Conservation (phyloP, 2,888 invertebrate genomes). For the Pasiphila rectangulata region DNA sequence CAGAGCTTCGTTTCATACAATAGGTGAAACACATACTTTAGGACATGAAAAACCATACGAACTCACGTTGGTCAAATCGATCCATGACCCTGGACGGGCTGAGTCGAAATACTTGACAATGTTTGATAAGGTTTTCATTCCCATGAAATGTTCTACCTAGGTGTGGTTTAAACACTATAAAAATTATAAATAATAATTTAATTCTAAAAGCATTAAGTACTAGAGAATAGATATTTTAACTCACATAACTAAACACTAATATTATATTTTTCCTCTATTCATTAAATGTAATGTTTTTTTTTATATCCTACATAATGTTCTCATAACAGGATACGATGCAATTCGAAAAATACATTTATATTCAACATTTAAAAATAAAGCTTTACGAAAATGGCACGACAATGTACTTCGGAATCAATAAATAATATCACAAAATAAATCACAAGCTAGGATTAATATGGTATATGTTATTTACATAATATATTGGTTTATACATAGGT, state of each 20-base stretch:
- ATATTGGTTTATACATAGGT: conserved; percentile 32
- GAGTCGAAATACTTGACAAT: no score
- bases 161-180: no score
- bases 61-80: no score
- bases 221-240: neutral
- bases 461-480: conserved; percentile 41
- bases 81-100: no score
- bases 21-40: no score
- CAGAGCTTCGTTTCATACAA: no score
- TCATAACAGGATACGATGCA: conserved; percentile 24
- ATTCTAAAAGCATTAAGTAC: neutral
- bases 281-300: neutral
- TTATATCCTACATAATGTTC: conserved; percentile 33
- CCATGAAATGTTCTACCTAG: no score
- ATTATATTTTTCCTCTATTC: neutral
- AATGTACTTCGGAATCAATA: conserved; percentile 29
- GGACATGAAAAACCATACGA: no score
- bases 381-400: conserved; percentile 39
- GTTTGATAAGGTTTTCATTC: no score
- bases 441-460: conserved; percentile 34
- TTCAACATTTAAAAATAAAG: conserved; percentile 29
- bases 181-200: no score
- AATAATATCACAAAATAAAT: conserved; percentile 38
- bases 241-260: conserved; percentile 6
- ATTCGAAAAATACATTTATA: conserved; percentile 27